phyloP scores from a whole-genome alignment of 2,113 vertebrate species.

The Chelonoidis abingdonii region DNA sequence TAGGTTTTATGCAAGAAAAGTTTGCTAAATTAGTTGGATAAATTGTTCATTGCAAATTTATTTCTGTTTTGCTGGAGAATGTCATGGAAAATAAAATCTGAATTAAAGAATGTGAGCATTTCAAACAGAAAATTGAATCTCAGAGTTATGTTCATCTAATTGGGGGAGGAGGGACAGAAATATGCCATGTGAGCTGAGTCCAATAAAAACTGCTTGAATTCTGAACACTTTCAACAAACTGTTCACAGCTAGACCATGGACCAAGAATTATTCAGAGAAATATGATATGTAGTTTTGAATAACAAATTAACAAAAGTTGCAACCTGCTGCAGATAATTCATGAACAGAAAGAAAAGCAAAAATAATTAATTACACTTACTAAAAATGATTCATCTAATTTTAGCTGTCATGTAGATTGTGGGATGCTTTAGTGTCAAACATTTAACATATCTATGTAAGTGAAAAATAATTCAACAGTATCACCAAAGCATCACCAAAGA shows the following conservation, averaged over 20 bases:
- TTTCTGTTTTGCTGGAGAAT: background rate
- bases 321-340: background rate
- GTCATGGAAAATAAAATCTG: background rate
- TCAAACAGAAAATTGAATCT: background rate
- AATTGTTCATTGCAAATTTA: background rate
- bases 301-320: background rate
- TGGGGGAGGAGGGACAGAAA: background rate
- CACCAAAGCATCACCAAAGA: conserved; percentile 5
- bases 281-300: background rate
- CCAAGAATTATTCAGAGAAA: background rate
- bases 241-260: background rate
- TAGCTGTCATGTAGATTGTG: background rate
- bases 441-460: background rate
- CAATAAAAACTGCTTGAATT: background rate
- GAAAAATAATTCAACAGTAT: background rate
- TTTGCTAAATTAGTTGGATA: background rate
- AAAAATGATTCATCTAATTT: background rate
- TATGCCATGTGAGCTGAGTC: fast-evolving
- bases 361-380: background rate
- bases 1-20: background rate
- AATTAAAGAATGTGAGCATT: background rate
- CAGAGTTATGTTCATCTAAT: background rate
- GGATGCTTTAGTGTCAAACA: background rate
- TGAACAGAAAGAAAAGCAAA: background rate
- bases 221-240: background rate